Base-by-base conservation (phyloP, 2,113 vertebrate species). In the Athene cunicularia region DNA sequence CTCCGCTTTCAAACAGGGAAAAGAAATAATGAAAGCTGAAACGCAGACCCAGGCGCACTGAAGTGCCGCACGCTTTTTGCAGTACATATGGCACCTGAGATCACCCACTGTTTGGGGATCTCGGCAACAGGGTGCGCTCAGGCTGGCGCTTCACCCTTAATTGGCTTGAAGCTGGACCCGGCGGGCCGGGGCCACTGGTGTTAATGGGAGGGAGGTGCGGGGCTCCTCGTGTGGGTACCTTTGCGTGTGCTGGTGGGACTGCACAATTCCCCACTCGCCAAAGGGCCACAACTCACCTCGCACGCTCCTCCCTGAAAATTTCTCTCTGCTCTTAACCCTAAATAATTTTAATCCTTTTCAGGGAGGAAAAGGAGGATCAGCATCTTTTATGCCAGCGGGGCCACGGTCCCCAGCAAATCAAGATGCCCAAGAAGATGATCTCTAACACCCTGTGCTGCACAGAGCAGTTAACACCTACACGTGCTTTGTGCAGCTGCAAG, bases 81-180 rank as follows among this genome's bases (percentile, higher is more conserved):
- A 96, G 95, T 91, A 97, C 98, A 97, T 95, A 96, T 92, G 98
- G 95, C 32, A 89, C 79, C 97, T 93, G 96, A 68, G 96, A 68
- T 95, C 97, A 62, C 97, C 94, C 94, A 63, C 92, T 74, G 95
- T 39, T 92, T 10, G 88, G 77, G 83, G 86, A 96, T 24, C 77
- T 47, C 41, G 8, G 91, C 93, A 35, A 62, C 35, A 8, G 89
- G 94, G 59, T 47, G 86, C 6, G 60, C 92, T 80, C 90, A 86
- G 92, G 55, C 93, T 88, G 97, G 67, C 8, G 63, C 89, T 86
- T 93, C 88, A 95, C 91, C 94, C 96, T 71, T 35, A 45, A 77
- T 27, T 86, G 94, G 74, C 82, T 70, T 37, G 17, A 43, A 45
- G 32, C 3, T 18, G 87, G 71, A 58, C 62, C 95, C 49, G 13